Evolutionary conservation across 2,888 invertebrate genomes (phyloP).

Genomic region (Ypsolopha scabrella): DNA sequence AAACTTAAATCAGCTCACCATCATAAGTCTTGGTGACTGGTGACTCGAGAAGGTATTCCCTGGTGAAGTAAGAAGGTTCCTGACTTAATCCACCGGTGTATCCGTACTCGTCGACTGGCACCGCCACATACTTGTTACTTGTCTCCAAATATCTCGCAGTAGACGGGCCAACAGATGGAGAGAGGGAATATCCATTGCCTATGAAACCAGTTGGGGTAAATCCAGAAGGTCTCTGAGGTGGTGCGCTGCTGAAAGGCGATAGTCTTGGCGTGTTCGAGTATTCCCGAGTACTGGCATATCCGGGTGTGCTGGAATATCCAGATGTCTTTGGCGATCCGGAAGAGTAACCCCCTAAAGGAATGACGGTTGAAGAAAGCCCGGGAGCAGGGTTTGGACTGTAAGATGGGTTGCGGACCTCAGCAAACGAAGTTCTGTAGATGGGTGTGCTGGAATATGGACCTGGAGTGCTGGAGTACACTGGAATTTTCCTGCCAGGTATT

Average conservation of each 20-base stretch:
- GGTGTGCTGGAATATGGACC: not conserved
- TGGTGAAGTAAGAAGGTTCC: slow-evolving; percentile 52
- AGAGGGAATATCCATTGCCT: slow-evolving; percentile 13
- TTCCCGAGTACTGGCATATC: slow-evolving; percentile 1
- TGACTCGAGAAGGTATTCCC: slow-evolving; percentile 57
- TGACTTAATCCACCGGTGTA: slow-evolving; percentile 31
- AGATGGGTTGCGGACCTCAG: slow-evolving; percentile 6
- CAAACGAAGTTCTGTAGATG: slow-evolving; percentile 16
- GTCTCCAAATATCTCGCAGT: slow-evolving; percentile 7
- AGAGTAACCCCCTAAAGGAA: not conserved
- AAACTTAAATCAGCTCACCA: slow-evolving; percentile 32
- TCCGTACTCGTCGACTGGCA: slow-evolving; percentile 34
- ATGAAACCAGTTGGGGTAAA: slow-evolving; percentile 1
- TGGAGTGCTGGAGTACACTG: slow-evolving; percentile 14
- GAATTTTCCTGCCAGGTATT: slow-evolving; percentile 19
- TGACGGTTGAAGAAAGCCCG: too few species aligned
- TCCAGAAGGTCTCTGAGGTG: not conserved
- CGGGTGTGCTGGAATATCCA: slow-evolving; percentile 1
- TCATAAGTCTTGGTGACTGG: slow-evolving; percentile 58
- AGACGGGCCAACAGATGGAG: slow-evolving; percentile 5
- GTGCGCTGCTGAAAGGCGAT: not conserved
- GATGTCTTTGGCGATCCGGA: slow-evolving; percentile 1
- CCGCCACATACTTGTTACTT: slow-evolving; percentile 7
- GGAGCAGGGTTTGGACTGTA: not conserved
- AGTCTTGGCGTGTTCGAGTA: slow-evolving; percentile 2